These are phyloP conservation scores for Cnemophilus loriae DNA, from an alignment of 2,113 vertebrate species.

Conservation along the genomic window DNA sequence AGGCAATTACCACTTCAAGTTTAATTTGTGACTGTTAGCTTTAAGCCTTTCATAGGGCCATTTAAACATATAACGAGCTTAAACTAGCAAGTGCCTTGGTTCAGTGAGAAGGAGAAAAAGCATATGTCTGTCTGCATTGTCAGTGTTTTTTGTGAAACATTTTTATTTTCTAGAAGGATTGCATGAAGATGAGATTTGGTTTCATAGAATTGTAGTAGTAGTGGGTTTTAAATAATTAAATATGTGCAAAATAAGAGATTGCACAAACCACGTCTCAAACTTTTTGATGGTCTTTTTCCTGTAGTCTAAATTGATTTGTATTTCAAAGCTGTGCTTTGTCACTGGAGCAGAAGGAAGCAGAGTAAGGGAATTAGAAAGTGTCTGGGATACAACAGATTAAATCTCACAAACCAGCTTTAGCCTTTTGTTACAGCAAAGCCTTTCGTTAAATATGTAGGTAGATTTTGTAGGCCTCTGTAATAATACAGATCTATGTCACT, in stretches of 20 bases:
- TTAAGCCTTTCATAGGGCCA: neutral
- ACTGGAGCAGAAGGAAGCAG: neutral
- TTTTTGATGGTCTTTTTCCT: neutral
- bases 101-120: neutral
- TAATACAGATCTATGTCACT: neutral
- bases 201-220: neutral
- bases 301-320: neutral
- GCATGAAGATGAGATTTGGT: neutral
- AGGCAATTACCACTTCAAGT: neutral
- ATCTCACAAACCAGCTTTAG: neutral
- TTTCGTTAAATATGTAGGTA: neutral
- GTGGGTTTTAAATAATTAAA: neutral
- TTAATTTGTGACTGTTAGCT: neutral
- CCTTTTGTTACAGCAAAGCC: neutral
- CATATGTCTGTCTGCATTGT: neutral
- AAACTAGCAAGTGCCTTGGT: neutral
- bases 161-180: neutral
- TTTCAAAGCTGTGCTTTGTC: neutral
- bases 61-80: neutral
- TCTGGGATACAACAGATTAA: neutral
- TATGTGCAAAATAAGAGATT: neutral
- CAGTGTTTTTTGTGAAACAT: neutral
- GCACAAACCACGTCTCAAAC: neutral
- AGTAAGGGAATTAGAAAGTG: neutral
- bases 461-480: neutral